phyloP scores from a whole-genome alignment of 2,888 invertebrate genomes.

The Synanthedon vespiformis region DNA sequence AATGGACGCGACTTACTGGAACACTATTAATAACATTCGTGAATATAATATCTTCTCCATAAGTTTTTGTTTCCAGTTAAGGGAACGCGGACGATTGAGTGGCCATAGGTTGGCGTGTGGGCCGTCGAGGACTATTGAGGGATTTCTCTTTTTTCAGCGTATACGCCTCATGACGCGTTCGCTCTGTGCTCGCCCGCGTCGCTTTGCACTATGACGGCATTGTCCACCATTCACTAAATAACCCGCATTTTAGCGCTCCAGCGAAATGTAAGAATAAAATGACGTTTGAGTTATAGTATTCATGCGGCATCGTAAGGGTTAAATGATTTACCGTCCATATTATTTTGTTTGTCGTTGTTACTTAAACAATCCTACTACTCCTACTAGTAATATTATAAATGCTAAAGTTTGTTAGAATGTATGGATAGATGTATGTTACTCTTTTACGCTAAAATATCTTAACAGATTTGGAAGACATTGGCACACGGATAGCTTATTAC shows the following conservation, averaged over 20 bases:
- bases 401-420: too few relatives aligned
- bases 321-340: conserved; percentile 34
- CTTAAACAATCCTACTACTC: neutral
- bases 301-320: conserved; percentile 19
- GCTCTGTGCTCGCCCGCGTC: conserved; percentile 6
- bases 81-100: conserved; percentile 43
- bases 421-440: too few relatives aligned
- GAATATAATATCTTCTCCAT: neutral
- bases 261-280: conserved; percentile 41
- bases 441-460: too few relatives aligned
- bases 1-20: too few relatives aligned
- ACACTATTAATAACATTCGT: too few relatives aligned
- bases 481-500: too few relatives aligned
- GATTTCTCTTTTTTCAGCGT: conserved; percentile 47
- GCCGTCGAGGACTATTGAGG: conserved; percentile 59
- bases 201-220: conserved; percentile 18
- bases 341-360: neutral
- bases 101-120: conserved; percentile 65
- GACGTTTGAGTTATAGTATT: conserved; percentile 35
- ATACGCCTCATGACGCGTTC: conserved; percentile 23
- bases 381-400: too few relatives aligned
- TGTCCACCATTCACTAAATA: conserved; percentile 52
- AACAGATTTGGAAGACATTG: too few relatives aligned
- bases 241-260: conserved; percentile 43
- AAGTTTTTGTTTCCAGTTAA: neutral